Base-by-base conservation (phyloP, 2,113 vertebrate species). In the Mixornis gularis region DNA sequence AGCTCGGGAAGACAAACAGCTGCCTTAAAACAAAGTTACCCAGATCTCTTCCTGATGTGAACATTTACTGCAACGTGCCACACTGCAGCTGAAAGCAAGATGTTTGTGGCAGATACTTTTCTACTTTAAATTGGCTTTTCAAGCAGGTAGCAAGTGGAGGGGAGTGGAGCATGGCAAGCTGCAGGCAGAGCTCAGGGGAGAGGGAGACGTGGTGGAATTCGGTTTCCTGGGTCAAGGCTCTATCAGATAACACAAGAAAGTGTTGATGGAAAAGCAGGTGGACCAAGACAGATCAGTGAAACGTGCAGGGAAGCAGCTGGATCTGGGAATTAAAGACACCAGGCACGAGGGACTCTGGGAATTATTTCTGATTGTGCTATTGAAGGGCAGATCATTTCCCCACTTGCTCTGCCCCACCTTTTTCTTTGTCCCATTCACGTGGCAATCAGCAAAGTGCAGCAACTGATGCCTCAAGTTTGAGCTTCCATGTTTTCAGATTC, bases 171-270 rank as follows among this genome's bases (percentile, higher is more conserved):
- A 97, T 96, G 97, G 98, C 94, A 95, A 96, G 53, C 97, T 98
- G 48, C 97, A 97, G 1, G 58, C 94, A n/a, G 63, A 95, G 51
- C 97, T 98, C 84, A 95, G 97, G 4, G 97, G 95, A 40, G 95
- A 93, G 22, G 82, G 96, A 1, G 76, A 41, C 30, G 85, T 98
- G 36, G 96, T 98, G 85, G 97, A 98, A 65, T 98, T 98, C 25
- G 94, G 98, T 97, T 98, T 98, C 96, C 98, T 97, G 96, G 98
- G 97, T 95, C 98, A 98, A 97, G 97, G 98, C 84, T 97, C 94
- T 46, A 97, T 97, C 90, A 97, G 98, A 81, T 97, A 98, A 94
- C 98, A 98, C 95, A 96, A 97, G 95, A 97, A 97, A 90, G 96
- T 96, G 52, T 94, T 98, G 3, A 97, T 98, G 89, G 95, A 94